Evolutionary conservation across 2,797 vertebrate species (phyloP), one percentile per base, ranked within the genome.

Genomic region (Phalanger gymnotis): DNA sequence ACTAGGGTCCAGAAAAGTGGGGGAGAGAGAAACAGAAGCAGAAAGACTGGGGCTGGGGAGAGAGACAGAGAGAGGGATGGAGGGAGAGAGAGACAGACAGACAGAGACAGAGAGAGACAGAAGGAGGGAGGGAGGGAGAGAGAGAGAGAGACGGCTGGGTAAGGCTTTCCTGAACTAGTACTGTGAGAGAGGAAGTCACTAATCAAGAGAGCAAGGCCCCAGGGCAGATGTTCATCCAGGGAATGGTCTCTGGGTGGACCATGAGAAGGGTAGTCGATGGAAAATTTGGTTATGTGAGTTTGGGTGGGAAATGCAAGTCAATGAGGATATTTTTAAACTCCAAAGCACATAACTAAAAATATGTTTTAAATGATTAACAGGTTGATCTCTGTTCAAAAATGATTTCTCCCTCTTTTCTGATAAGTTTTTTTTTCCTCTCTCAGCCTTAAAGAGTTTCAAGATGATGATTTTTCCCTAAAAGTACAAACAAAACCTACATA

Each of bases 341-440:
- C 6, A 93, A 93, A 54, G 93, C 94, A 94, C 54, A 57, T 93
- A 92, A 81, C 53, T 11, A 90, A 96, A 81, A 94, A 87, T 90
- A 56, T 92, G 93, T 95, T 96, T 97, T 96, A 94, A 97, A 97
- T 96, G 91, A 97, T 97, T 97, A 96, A 97, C 95, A n/a, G 73
- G 93, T 94, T 96, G 97, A 96, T 96, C 57, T 94, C 91, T 51
- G 95, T 87, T 96, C 95, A 96, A 95, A 91, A 93, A 92, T 96
- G 95, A 94, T 91, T 53, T 95, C 27, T 22, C 27, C 58, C 53
- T 91, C 92, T 90, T 66, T 28, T 95, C 53, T 91, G 53, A 95
- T 34, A 66, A 92, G 30, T 27, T 61, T 54, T 27, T 61, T 54
- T 53, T 51, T 91, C 34, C 53, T 22, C 0, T 1, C 53, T 90